A percentile compares a stretch with the other conserved stretches of the same genome.
phyloP scores from a whole-genome alignment of 2,888 invertebrate genomes.

The Epistrophella euchroma region DNA sequence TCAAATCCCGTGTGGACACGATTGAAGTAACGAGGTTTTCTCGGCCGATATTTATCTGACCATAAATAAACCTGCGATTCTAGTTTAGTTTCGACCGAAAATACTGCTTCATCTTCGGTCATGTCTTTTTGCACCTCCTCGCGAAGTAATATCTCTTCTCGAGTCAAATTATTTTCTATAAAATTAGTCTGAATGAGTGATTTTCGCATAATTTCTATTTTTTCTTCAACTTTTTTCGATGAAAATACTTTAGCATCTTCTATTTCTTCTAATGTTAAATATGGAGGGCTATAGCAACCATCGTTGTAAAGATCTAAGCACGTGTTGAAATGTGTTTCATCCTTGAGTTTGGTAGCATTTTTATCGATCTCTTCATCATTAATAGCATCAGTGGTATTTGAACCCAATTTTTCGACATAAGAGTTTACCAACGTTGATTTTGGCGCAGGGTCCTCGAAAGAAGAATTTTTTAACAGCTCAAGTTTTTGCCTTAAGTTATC shows the following conservation, averaged over 20 bases:
- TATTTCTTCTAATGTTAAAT: constrained; percentile 85
- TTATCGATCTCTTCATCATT: constrained; percentile 40
- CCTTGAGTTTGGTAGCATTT: constrained; percentile 77
- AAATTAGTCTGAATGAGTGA: constrained; percentile 87
- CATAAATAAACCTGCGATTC: constrained; percentile 92
- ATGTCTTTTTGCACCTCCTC: constrained; percentile 93
- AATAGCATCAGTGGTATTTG: constrained; percentile 79
- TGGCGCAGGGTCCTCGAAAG: constrained; percentile 85
- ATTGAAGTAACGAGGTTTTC: constrained; percentile 99
- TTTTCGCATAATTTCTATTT: constrained; percentile 89
- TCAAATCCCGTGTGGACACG: constrained; percentile 98
- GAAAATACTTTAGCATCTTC: constrained; percentile 90
- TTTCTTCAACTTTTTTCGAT: constrained; percentile 90
- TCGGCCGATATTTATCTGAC: constrained; percentile 99
- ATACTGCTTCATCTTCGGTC: constrained; percentile 94
- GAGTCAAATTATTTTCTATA: constrained; percentile 86
- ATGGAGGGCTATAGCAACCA: constrained; percentile 94
- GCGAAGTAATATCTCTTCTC: constrained; percentile 88
- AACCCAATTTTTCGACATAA: constrained; percentile 45
- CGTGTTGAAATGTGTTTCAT: constrained; percentile 80
- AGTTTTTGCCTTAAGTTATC: constrained; percentile 94
- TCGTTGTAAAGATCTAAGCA: constrained; percentile 89
- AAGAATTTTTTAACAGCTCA: constrained; percentile 94
- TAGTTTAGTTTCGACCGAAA: constrained; percentile 94
- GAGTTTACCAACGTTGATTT: constrained; percentile 78